Conservation (phyloP, 2,888 invertebrate species). For the Chrysopilus asiliformis region DNA sequence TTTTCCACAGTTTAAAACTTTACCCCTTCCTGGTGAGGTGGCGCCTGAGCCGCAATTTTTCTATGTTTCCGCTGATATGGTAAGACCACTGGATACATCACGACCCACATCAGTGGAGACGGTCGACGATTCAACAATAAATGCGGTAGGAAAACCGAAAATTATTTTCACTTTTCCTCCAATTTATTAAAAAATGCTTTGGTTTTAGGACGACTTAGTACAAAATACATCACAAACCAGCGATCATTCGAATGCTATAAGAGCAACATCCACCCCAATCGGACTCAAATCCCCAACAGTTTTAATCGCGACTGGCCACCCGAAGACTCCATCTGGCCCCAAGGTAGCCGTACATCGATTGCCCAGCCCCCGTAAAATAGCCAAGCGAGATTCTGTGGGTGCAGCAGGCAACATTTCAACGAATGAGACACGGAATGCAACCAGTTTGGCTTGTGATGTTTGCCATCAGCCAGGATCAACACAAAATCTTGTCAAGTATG, state of each 20-base stretch:
- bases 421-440: constrained; percentile 8
- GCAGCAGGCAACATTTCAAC: constrained; percentile 7
- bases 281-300: constrained; percentile 1
- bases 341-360: constrained; percentile 21
- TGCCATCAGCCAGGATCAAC: constrained; percentile 24
- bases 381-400: constrained; percentile 18
- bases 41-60: constrained; percentile 72
- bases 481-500: constrained; percentile 25
- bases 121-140: constrained; percentile 25
- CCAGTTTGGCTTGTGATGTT: constrained; percentile 20
- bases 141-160: constrained; percentile 10
- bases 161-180: background rate
- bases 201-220: background rate
- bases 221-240: no score
- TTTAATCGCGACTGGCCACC: constrained; percentile 4
- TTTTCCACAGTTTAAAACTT: constrained; percentile 25
- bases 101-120: constrained; percentile 35
- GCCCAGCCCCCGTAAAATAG: constrained; percentile 25
- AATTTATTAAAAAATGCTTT: background rate
- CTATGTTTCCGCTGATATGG: constrained; percentile 52
- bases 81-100: constrained; percentile 31
- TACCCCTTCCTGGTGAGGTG: constrained; percentile 42
- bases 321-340: constrained; percentile 12
- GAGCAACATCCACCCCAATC: constrained; percentile 9
- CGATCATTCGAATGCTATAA: no score